Base-by-base conservation (phyloP, 2,888 invertebrate species). In the Ditylenchus weischeri region DNA sequence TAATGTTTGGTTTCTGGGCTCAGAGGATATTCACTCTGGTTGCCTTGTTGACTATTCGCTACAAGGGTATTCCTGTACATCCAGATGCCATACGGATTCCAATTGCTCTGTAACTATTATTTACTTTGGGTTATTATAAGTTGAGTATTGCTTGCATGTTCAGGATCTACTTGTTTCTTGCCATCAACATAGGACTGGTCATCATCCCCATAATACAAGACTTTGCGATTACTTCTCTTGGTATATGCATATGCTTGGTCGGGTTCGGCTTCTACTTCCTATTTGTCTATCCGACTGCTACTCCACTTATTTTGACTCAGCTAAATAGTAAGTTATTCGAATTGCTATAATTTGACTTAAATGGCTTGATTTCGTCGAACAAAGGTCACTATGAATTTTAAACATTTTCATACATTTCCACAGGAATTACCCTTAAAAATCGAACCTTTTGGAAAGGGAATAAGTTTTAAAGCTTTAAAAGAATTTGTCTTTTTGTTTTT, bases 1-100 rank as follows among this genome's bases (percentile, higher is more conserved):
- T 76, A 19, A 80, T 81, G 77, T 81, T 81, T 68, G 81, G 81
- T 35, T 81, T 81, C 70, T 81, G 81, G 81, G 81, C 81, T n/a
- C 80, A 80, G 65, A 70, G 81, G n/a, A 77, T 81, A 54, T 82
- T 81, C 73, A 78, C 76, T 35, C 70, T 79, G 19, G 72, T 78
- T 18, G 72, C 67, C 21, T 54, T 54, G 13, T 70, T 81, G 19
- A 71, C 79, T 49, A 82, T 81, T 48, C 72, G 81, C 13, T 73
- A 80, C 68, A 69, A 74, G 10, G 67, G 71, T 35, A 79, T 81
- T 21, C 79, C 79, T n/a, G 81, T 81, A 6, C 81, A 81, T 68
- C 75, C 81, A 1, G 81, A 81, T 36, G 79, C 79, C 43, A 76
- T 81, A 23, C 68, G 79, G 57, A 76, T 81, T 65, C 81, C 81